These are phyloP conservation scores for Aldrovandia affinis DNA, from an alignment of 2,797 vertebrate species.

Conservation along the genomic window DNA sequence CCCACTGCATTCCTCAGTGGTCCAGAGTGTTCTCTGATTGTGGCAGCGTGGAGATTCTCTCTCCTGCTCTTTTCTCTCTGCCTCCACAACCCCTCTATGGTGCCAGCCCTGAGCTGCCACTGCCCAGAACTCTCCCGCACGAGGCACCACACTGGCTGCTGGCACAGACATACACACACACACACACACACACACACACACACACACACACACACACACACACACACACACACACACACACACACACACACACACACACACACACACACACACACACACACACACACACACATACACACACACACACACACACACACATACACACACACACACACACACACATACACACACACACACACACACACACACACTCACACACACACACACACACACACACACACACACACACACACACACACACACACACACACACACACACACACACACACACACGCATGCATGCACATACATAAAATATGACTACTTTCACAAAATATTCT, in stretches of 20 bases:
- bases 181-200: neutral
- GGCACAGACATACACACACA: conserved; percentile 13
- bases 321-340: too few relatives aligned
- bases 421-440: too few relatives aligned
- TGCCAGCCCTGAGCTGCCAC: neutral
- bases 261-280: too few relatives aligned
- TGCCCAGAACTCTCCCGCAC: neutral
- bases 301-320: too few relatives aligned
- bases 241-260: too few relatives aligned
- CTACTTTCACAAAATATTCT: too few relatives aligned
- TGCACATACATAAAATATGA: too few relatives aligned
- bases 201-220: conserved; percentile 3
- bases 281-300: too few relatives aligned
- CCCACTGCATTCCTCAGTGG: neutral
- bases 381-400: neutral
- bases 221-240: too few relatives aligned
- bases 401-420: neutral
- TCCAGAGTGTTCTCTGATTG: neutral
- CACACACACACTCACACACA: neutral
- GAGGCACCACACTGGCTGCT: neutral
- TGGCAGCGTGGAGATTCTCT: neutral
- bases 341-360: too few relatives aligned
- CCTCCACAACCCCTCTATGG: neutral
- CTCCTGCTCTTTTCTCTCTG: too few relatives aligned
- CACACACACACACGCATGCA: too few relatives aligned